A percentile compares a stretch with the other conserved stretches of the same genome.
phyloP scores from a whole-genome alignment of 2,888 invertebrate species.

The Synergus laeviventris region DNA sequence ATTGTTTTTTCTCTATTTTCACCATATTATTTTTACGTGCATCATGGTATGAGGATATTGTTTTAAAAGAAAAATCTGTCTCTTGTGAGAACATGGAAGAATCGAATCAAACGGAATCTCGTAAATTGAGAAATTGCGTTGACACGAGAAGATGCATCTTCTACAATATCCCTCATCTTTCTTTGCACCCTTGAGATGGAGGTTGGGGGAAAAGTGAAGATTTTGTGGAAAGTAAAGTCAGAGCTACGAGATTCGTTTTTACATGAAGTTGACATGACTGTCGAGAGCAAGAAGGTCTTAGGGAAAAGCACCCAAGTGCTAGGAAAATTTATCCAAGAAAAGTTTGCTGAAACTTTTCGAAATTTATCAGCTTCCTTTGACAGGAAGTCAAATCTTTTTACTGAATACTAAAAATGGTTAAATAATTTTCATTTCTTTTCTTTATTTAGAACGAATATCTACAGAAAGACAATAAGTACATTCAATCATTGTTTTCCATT shows the following conservation, averaged over 20 bases:
- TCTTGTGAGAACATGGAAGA: constrained; percentile 65
- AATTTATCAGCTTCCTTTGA: neutral
- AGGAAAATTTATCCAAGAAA: neutral
- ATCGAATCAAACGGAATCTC: constrained; percentile 49
- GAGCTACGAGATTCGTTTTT: neutral
- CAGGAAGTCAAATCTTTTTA: neutral
- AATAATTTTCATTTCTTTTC: neutral
- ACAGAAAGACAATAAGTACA: too few species aligned
- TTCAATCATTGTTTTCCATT: too few species aligned
- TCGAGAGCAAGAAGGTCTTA: constrained; percentile 3
- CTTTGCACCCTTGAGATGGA: constrained; percentile 6
- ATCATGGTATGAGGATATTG: constrained; percentile 65
- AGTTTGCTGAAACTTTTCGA: constrained; percentile 6
- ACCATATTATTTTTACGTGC: neutral
- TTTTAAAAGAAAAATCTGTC: constrained; percentile 74
- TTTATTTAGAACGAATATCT: too few species aligned
- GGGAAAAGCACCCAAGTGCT: neutral
- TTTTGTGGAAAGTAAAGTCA: neutral
- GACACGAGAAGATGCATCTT: constrained; percentile 55
- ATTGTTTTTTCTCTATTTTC: constrained; percentile 51
- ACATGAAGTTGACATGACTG: constrained; percentile 24
- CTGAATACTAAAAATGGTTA: neutral
- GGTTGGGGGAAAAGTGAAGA: constrained; percentile 17
- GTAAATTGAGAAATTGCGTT: constrained; percentile 66
- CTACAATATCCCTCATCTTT: constrained; percentile 43